Percentiles rank a stretch among this genome's conserved stretches.
Evolutionary conservation across 2,888 invertebrate genomes (phyloP).

Genomic region (Phyto melanocephala): DNA sequence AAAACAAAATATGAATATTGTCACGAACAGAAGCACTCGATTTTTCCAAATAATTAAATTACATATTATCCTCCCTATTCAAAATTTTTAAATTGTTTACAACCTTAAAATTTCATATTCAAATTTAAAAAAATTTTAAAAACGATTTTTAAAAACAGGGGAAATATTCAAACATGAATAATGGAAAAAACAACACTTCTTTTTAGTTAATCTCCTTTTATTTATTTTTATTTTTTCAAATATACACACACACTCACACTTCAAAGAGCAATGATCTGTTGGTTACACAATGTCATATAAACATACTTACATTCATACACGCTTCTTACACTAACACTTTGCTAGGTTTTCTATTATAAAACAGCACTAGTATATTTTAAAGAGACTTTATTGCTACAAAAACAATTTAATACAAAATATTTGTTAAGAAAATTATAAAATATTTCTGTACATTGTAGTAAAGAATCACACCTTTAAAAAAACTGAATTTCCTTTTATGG

Average conservation of each 20-base stretch:
- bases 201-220: background rate
- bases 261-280: constrained; percentile 10
- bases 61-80: too few species aligned
- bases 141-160: constrained; percentile 36
- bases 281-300: background rate
- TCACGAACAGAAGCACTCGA: too few species aligned
- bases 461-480: background rate
- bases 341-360: constrained; percentile 16
- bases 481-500: background rate
- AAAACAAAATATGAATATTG: too few species aligned
- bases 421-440: background rate
- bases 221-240: too few species aligned
- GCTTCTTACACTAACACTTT: background rate
- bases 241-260: too few species aligned
- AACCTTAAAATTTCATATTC: too few species aligned
- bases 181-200: background rate
- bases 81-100: too few species aligned
- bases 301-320: background rate
- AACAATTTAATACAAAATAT: constrained; percentile 47
- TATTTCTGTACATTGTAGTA: background rate
- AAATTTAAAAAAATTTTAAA: too few species aligned
- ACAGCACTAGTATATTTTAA: too few species aligned
- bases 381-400: constrained; percentile 65
- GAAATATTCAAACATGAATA: constrained; percentile 20
- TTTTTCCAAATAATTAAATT: too few species aligned